Evolutionary conservation across 1,140 invertebrate species (phyloP), one percentile per base, ranked within the genome.

Genomic region (Camponotus pennsylvanicus): DNA sequence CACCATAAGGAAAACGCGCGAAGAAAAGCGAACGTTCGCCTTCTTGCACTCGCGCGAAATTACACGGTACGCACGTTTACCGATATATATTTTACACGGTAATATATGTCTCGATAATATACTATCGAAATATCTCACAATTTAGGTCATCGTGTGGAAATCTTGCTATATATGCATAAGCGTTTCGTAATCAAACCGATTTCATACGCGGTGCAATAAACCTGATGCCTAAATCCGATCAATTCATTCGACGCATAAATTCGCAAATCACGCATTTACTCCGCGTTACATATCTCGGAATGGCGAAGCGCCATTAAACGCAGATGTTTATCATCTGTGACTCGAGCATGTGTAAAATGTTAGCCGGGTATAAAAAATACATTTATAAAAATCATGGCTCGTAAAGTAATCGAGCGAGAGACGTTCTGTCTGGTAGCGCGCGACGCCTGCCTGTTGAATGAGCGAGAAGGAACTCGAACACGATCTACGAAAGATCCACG

Each of bases 161-260:
- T 27, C 18, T 59, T 27, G 13, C 18, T 3, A 15, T 37, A 34
- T 13, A 3, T 37, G 34, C 27, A 9, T 27, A 70, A 70, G 9
- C 18, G n/a, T 70, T 67, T 80, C 69, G 34, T 69, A 80, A 80
- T 52, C 32, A 66, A 49, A 79, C 3, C 27, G 21, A 77, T 66
- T 66, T 37, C 32, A 15, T 7, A 37, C 6, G 40, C 21, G 6
- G 15, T n/a, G 37, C 13, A 11, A n/a, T 27, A 42, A 18, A 55
- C 3, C n/a, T 21, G 34, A 5, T 21, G 18, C 9, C 34, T 57
- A 80, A 80, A 80, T 40, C 6, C 15, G 6, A 21, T 27, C 15
- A 8, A 79, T 55, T 34, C 5, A 79, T 55, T 34, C 9, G 27
- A n/a, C 1, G 21, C 32, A 11, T 49, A 21, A 42, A 13, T 15